Evolutionary conservation across 2,888 invertebrate species (phyloP), one percentile per base, ranked within the genome.

Genomic region (Drosophila subquinaria): DNA sequence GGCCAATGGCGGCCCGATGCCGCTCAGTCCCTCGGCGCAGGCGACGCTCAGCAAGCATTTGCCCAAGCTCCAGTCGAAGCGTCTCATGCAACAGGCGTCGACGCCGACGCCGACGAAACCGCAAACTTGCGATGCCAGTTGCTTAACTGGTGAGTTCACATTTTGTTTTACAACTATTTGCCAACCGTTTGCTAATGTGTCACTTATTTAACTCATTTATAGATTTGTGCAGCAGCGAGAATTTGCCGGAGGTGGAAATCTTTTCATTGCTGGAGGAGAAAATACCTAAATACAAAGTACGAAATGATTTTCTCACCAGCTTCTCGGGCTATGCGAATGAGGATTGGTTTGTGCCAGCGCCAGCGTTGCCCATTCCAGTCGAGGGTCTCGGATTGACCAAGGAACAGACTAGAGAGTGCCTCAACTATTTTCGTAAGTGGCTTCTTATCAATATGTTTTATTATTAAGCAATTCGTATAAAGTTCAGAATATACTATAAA

Each of bases 381-480:
- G 95, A 95, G 82, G 96, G 97, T 90, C 94, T 96, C 88, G 96
- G 96, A 90, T 94, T 98, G 80, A 97, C 97, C 65, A 97, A 97
- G 94, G 98, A 98, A 93, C 97, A 98, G 94, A 97, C 98, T 94
- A 96, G 97, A 93, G 98, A 98, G 94, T 98, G 98, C 65, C 96
- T 98, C 90, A 98, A 98, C 94, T 98, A 98, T 94, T 98, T 98
- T 94, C 96, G 98, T 98, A 94, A 97, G 98, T 97, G 94, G 9
- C 6, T 23, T 23, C 45, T 23, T 23, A 45, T 23, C 13, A 45
- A 6, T 45, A 23, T 17, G 0, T 23, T 23, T 6, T 13, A 45
- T 8, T 27, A n/a, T 45, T 23, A 23, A 23, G 23, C 13, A 3
- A 51, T 35, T 35, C 20, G 8, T 20, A 13, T 17, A 4, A 30